phyloP scores from a whole-genome alignment of 2,797 vertebrate species.

The Ceryle rudis region DNA sequence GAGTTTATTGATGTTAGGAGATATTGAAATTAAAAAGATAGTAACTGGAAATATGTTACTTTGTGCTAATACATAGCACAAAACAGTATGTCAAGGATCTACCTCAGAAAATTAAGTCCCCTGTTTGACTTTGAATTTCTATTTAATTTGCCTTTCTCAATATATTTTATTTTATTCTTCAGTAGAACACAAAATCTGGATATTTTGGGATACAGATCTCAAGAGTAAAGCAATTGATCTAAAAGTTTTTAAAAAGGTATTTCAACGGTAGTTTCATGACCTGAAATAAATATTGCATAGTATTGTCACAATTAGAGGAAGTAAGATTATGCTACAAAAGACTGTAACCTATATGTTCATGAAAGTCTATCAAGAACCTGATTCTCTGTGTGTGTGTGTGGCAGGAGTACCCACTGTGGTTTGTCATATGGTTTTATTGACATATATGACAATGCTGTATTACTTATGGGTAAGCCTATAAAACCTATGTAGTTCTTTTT shows the following conservation, averaged over 20 bases:
- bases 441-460: background rate
- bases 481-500: background rate
- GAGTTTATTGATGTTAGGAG: background rate
- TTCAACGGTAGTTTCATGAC: background rate
- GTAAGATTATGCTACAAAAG: background rate
- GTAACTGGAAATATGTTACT: background rate
- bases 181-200: background rate
- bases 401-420: background rate
- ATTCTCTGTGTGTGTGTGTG: background rate
- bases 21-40: background rate
- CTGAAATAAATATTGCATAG: background rate
- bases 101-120: background rate
- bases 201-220: background rate
- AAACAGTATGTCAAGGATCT: background rate
- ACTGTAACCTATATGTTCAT: conserved; percentile 17
- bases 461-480: background rate
- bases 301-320: background rate
- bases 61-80: background rate
- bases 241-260: background rate
- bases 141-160: background rate
- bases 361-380: conserved; percentile 4
- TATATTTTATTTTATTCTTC: background rate
- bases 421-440: background rate
- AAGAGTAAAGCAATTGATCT: background rate
- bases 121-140: background rate